Conservation (phyloP, 2,888 invertebrate genomes). For the Rhagonycha lutea region DNA sequence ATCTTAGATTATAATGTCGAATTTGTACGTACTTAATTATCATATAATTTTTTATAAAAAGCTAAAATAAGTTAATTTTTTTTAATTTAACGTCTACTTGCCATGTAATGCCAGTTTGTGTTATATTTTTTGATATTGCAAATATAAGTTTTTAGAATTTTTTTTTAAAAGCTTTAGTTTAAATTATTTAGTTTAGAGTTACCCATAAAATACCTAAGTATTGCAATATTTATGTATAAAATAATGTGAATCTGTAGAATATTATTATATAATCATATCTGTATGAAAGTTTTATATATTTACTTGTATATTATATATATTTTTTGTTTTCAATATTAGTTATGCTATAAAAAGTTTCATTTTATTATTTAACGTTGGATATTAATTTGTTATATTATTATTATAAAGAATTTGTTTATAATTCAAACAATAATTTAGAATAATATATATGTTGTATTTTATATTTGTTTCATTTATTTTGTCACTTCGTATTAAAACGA, state of each 20-base stretch:
- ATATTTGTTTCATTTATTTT: constrained; percentile 29
- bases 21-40: constrained; percentile 17
- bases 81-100: constrained; percentile 33
- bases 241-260: constrained; percentile 21
- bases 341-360: constrained; percentile 10
- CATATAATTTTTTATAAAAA: constrained; percentile 7
- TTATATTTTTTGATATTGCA: constrained; percentile 26
- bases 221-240: constrained; percentile 29
- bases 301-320: constrained; percentile 22
- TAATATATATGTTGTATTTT: constrained; percentile 24
- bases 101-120: constrained; percentile 44
- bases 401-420: constrained; percentile 6
- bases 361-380: constrained; percentile 18
- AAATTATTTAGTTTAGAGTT: constrained; percentile 30
- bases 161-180: constrained; percentile 26
- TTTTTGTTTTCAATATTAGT: constrained; percentile 19
- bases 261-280: constrained; percentile 23
- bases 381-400: constrained; percentile 11
- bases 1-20: constrained; percentile 5
- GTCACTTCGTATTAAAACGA: constrained; percentile 35
- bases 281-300: constrained; percentile 26
- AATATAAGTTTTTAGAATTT: constrained; percentile 12
- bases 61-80: constrained; percentile 9
- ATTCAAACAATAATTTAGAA: constrained; percentile 15
- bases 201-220: constrained; percentile 28